Conservation (phyloP, 23 tunicate genomes). For the Clavelina lepadiformis region DNA sequence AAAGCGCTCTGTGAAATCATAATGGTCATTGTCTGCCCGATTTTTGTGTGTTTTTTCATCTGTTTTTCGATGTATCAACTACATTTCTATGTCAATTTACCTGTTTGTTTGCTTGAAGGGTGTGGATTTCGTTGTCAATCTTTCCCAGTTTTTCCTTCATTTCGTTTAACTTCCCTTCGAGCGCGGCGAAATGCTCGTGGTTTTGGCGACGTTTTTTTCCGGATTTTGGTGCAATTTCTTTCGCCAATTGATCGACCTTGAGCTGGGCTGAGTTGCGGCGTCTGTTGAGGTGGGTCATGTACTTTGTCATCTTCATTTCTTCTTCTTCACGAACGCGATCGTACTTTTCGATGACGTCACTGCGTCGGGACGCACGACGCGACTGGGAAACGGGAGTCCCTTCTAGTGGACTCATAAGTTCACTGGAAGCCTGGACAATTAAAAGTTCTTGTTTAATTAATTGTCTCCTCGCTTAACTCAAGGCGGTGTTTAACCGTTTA, state of each 20-base stretch:
- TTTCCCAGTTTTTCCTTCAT: slow-evolving; percentile 40
- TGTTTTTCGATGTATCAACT: too few species aligned
- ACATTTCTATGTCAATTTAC: slow-evolving; percentile 2
- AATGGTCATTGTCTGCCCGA: too few species aligned
- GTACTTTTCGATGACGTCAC: slow-evolving; percentile 58
- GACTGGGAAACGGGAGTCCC: background rate
- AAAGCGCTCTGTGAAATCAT: slow-evolving; percentile 20
- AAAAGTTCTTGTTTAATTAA: too few species aligned
- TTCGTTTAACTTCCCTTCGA: slow-evolving; percentile 58
- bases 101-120: slow-evolving; percentile 50
- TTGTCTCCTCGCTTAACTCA: too few species aligned
- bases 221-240: slow-evolving; percentile 73
- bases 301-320: slow-evolving; percentile 43
- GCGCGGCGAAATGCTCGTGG: slow-evolving; percentile 74
- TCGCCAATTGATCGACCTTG: slow-evolving; percentile 64
- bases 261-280: slow-evolving; percentile 81
- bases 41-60: too few species aligned
- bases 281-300: slow-evolving; percentile 53
- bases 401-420: background rate
- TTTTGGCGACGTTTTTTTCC: slow-evolving; percentile 68
- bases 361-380: slow-evolving; percentile 10
- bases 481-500: too few species aligned
- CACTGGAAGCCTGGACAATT: too few species aligned
- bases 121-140: slow-evolving; percentile 58
- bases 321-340: slow-evolving; percentile 55